These are phyloP conservation scores for Thaumetopoea pityocampa DNA, from an alignment of 1,140 invertebrate species.

Conservation along the genomic window DNA sequence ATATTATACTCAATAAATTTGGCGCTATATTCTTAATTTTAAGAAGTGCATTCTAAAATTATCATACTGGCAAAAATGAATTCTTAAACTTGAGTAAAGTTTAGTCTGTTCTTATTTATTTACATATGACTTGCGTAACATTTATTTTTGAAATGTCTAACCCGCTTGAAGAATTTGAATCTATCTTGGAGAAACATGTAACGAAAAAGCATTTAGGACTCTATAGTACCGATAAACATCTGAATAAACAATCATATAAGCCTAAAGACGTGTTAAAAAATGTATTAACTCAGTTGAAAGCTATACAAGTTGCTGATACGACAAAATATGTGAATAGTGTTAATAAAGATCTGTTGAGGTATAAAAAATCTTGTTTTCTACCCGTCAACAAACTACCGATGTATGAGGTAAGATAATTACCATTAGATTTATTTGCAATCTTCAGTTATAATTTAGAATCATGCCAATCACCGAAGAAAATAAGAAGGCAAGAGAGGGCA, in stretches of 20 bases:
- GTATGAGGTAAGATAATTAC: constrained; percentile 19
- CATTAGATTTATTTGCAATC: not conserved
- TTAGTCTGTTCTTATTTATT: too few relatives aligned
- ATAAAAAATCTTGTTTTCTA: constrained; percentile 26
- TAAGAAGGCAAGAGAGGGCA: too few relatives aligned
- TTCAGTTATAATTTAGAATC: too few relatives aligned
- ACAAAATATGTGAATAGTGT: constrained; percentile 5
- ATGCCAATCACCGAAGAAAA: too few relatives aligned
- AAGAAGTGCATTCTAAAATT: too few relatives aligned
- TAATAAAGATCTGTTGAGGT: constrained; percentile 4
- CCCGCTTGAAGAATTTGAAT: constrained; percentile 26
- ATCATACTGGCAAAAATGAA: too few relatives aligned
- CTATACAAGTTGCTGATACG: constrained; percentile 40
- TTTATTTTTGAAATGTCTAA: too few relatives aligned
- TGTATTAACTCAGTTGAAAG: constrained; percentile 37
- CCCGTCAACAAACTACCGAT: constrained; percentile 30
- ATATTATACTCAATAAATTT: too few relatives aligned
- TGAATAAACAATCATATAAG: constrained; percentile 2
- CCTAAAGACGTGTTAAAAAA: constrained; percentile 32
- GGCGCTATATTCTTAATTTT: too few relatives aligned
- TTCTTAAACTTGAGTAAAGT: too few relatives aligned
- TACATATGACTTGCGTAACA: too few relatives aligned
- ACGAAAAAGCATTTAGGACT: constrained; percentile 15
- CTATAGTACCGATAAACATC: constrained; percentile 13
- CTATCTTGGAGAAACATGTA: constrained; percentile 21